These are phyloP conservation scores for Dromiciops gliroides DNA, from an alignment of 2,113 vertebrate genomes.

Conservation along the genomic window DNA sequence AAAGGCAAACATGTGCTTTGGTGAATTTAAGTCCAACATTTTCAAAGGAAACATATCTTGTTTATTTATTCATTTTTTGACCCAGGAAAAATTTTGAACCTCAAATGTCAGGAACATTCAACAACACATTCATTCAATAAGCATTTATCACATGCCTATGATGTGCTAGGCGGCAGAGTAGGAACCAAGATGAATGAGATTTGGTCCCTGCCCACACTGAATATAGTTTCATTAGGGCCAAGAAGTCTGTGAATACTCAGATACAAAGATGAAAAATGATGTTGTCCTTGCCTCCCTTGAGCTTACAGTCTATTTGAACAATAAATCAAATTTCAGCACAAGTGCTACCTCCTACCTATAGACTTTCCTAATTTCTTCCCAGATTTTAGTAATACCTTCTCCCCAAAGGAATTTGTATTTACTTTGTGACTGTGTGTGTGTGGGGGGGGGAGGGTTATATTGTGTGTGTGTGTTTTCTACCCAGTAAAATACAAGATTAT, in stretches of 20 bases:
- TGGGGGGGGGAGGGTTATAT: too few species aligned
- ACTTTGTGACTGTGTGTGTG: neutral
- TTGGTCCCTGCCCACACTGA: neutral
- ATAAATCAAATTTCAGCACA: neutral
- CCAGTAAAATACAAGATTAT: neutral
- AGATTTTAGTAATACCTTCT: conserved; percentile 54
- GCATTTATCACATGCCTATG: neutral
- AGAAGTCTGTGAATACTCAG: neutral
- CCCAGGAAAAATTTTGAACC: neutral
- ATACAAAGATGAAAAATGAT: neutral
- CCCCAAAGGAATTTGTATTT: neutral
- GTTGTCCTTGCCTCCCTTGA: neutral
- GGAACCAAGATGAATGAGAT: neutral
- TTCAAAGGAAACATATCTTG: neutral
- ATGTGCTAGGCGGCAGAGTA: neutral
- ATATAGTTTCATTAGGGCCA: conserved; percentile 22
- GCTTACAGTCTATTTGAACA: neutral
- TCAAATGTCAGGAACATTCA: neutral
- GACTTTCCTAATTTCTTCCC: neutral
- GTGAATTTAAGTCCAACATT: neutral
- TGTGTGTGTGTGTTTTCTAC: neutral
- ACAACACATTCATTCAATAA: neutral
- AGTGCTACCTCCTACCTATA: neutral
- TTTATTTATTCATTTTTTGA: neutral
- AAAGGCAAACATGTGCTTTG: neutral